phyloP scores from a whole-genome alignment of 2,888 invertebrate genomes.

The Papilio demoleus region DNA sequence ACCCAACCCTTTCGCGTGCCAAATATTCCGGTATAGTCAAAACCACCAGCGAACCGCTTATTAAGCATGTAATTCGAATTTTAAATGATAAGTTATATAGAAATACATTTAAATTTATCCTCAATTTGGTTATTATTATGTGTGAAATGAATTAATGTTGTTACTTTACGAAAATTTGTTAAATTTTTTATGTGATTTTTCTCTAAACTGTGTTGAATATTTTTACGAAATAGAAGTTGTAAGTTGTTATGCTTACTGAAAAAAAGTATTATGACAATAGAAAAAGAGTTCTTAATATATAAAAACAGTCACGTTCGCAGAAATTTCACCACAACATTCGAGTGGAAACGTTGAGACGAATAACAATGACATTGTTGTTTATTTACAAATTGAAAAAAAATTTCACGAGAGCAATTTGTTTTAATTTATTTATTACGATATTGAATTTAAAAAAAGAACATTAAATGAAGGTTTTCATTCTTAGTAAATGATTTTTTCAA shows the following conservation, averaged over 20 bases:
- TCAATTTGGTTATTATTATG: neutral
- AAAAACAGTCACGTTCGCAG: conserved; percentile 19
- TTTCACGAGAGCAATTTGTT: neutral
- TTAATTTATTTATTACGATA: neutral
- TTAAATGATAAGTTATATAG: neutral
- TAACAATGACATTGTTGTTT: conserved; percentile 8
- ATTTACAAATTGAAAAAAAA: conserved; percentile 10
- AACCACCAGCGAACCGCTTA: conserved; percentile 18
- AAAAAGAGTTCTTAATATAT: neutral
- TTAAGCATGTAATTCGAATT: conserved; percentile 8
- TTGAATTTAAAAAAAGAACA: neutral
- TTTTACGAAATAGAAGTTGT: neutral
- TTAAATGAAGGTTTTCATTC: neutral
- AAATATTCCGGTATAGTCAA: conserved; percentile 17
- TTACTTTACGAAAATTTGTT: too few relatives aligned
- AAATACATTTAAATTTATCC: neutral
- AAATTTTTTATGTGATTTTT: too few relatives aligned
- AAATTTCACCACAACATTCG: conserved; percentile 19
- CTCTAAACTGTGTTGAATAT: neutral
- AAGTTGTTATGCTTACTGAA: too few relatives aligned
- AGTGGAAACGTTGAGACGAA: conserved; percentile 8
- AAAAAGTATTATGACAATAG: neutral
- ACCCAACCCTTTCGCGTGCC: conserved; percentile 16
- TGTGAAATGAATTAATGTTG: too few relatives aligned
- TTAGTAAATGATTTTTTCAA: too few relatives aligned